Conservation (phyloP, 2,888 invertebrate species). For the Augochlorella aurata region DNA sequence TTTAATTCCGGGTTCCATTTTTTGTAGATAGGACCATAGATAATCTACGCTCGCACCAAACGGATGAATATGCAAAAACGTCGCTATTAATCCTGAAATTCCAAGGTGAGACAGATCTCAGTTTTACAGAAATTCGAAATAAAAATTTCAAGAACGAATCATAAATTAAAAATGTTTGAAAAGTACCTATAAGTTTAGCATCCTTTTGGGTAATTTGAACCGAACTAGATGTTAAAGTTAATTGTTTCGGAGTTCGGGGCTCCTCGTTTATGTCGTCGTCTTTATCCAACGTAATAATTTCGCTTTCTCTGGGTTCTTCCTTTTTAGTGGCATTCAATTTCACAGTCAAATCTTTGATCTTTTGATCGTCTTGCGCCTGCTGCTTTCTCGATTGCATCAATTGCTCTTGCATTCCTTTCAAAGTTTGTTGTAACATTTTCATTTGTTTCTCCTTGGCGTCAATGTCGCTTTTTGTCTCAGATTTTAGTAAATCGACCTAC, state of each 20-base stretch:
- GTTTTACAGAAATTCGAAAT: not conserved
- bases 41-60: constrained; percentile 95
- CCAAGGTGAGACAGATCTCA: not conserved
- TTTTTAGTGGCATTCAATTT: constrained; percentile 80
- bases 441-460: constrained; percentile 94
- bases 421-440: constrained; percentile 87
- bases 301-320: constrained; percentile 79
- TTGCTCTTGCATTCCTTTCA: constrained; percentile 86
- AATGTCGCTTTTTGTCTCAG: constrained; percentile 89
- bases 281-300: constrained; percentile 82
- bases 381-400: constrained; percentile 84
- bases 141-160: not conserved
- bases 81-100: constrained; percentile 88
- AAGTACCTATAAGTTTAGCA: constrained; percentile 89
- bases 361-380: constrained; percentile 84
- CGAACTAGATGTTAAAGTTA: constrained; percentile 69
- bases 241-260: constrained; percentile 75
- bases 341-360: constrained; percentile 83
- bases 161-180: not conserved
- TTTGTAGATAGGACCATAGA: constrained; percentile 94
- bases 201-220: constrained; percentile 84
- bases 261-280: constrained; percentile 79
- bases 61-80: constrained; percentile 96
- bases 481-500: constrained; percentile 90
- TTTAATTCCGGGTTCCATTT: constrained; percentile 88